Base-by-base conservation (phyloP, 92 coral and sea anemone genomes). In the Epizoanthus fatuus region DNA sequence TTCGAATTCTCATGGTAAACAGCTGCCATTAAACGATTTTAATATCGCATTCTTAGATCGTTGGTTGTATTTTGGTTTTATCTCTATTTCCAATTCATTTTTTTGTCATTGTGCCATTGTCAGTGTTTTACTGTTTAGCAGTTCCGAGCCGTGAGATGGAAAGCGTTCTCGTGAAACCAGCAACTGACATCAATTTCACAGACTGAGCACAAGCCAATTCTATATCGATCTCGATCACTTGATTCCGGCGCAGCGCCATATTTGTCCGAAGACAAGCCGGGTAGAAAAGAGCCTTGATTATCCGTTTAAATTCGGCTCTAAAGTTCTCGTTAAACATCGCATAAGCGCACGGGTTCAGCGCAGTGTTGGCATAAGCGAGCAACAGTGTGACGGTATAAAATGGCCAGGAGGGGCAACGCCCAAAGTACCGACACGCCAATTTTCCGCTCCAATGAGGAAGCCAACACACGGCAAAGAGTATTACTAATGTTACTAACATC, bases 321-420 rank as follows among this genome's bases (percentile, higher is more conserved):
- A 76, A 76, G 19, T 44, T 76, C 54, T 76, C 81, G 22, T 57
- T 76, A 11, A 75, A 75, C 69, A 75, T 57, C 3, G 81, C 81
- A 75, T 75, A 75, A 11, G 81, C 81, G 56, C 69, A 75, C n/a
- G 81, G 69, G 9, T 75, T 75, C 13, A 75, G 81, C 19, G 69
- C 81, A 7, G 81, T 38, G 55, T 75, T 80, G 11, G 85, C 63
- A 63, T 66, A 74, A 63, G 55, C 80, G 68, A 74, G 7, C 45
- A 45, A 17, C 49, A 11, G 69, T 1, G 72, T 73, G 42, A 60
- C 75, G 37, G 20, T 66, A 20, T 57, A 65, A 72, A 56, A 72
- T 6, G 69, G 72, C 72, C 62, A 74, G 35, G 62, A 13, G 38
- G 29, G 45, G 42, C 67, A 55, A 70, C 57, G 69, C 71, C 52